A percentile compares a stretch with the other conserved stretches of the same genome.
These are phyloP conservation scores for Lithophane leautieri DNA, from an alignment of 2,888 invertebrate species.

Conservation along the genomic window DNA sequence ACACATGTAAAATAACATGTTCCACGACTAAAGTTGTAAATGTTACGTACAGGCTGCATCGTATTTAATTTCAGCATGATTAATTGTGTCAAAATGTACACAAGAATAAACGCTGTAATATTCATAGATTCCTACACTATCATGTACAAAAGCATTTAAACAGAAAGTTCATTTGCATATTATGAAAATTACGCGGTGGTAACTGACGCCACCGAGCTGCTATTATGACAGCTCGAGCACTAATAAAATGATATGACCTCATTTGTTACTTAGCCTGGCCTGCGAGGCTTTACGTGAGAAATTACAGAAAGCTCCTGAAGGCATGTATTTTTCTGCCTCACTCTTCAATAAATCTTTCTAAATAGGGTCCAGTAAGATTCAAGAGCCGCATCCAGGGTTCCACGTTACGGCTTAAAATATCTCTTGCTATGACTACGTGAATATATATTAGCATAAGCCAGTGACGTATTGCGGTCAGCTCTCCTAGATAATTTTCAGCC, in stretches of 20 bases:
- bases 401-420: slow-evolving; percentile 44
- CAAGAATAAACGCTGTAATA: slow-evolving; percentile 46
- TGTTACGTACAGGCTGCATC: slow-evolving; percentile 3
- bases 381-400: slow-evolving; percentile 49
- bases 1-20: slow-evolving; percentile 7
- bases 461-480: slow-evolving; percentile 18
- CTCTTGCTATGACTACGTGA: slow-evolving; percentile 10
- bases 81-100: slow-evolving; percentile 43
- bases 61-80: slow-evolving; percentile 28
- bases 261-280: slow-evolving; percentile 76
- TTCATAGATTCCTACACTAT: slow-evolving; percentile 49
- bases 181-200: slow-evolving; percentile 65
- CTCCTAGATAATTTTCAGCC: not conserved
- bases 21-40: slow-evolving; percentile 14
- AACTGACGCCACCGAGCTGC: slow-evolving; percentile 55
- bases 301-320: slow-evolving; percentile 76
- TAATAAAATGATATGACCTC: slow-evolving; percentile 82
- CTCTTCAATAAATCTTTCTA: slow-evolving; percentile 76
- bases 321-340: slow-evolving; percentile 77
- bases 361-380: slow-evolving; percentile 75
- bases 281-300: slow-evolving; percentile 74
- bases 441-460: slow-evolving; percentile 27
- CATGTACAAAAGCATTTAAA: slow-evolving; percentile 59
- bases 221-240: slow-evolving; percentile 70
- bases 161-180: slow-evolving; percentile 68